Percentiles rank a stretch among this genome's conserved stretches.
Evolutionary conservation across 2,113 vertebrate genomes (phyloP).

Genomic region (Microtus richardsoni): DNA sequence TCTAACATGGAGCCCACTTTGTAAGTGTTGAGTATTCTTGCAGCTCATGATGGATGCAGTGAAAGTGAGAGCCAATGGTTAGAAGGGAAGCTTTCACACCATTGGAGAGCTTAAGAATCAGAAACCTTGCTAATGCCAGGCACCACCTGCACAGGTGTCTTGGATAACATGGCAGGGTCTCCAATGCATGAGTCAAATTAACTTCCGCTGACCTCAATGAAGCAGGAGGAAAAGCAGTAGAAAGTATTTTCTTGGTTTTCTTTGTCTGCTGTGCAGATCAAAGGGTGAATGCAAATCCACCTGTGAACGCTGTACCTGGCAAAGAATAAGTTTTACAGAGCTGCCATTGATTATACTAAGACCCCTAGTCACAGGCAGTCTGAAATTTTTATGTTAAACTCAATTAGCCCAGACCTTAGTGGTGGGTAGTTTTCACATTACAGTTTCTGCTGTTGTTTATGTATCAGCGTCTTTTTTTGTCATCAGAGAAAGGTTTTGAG

Average conservation of each 20-base stretch:
- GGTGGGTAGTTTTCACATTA: background rate
- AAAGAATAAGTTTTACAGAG: background rate
- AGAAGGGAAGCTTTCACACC: background rate
- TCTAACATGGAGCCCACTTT: background rate
- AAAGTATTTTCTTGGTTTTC: background rate
- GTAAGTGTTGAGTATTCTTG: background rate
- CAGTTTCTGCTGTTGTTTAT: background rate
- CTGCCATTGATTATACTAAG: background rate
- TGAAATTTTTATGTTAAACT: constrained; percentile 10
- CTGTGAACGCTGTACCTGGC: background rate
- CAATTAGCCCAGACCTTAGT: constrained; percentile 39
- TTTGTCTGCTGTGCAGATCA: background rate
- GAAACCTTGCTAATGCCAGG: too few species aligned
- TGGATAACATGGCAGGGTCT: background rate
- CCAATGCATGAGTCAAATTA: background rate
- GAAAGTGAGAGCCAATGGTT: background rate
- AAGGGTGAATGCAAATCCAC: background rate
- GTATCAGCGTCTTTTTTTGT: constrained; percentile 7
- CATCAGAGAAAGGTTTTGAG: background rate
- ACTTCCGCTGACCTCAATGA: background rate
- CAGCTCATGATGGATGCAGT: background rate
- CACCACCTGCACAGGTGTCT: background rate
- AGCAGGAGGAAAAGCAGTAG: background rate
- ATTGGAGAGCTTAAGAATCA: background rate
- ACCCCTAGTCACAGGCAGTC: background rate